Percentiles rank a stretch among this genome's conserved stretches.
These are phyloP conservation scores for Scaptomyza montana DNA, from an alignment of 1,140 invertebrate genomes.

Conservation along the genomic window DNA sequence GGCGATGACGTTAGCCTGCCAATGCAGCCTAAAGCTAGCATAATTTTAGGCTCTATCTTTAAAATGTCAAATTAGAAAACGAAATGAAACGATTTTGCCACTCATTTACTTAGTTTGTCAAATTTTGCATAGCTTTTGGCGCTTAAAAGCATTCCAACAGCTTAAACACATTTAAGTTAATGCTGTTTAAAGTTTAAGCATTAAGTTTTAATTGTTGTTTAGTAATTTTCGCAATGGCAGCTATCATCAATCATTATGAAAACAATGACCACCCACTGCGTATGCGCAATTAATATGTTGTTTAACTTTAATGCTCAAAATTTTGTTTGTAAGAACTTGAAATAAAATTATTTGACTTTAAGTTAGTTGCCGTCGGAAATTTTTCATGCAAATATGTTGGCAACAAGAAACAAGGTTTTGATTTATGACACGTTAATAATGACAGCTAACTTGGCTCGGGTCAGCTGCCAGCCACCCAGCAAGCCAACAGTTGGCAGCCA, in stretches of 20 bases:
- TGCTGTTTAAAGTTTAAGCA: neutral
- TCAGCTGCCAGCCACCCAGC: conserved; percentile 40
- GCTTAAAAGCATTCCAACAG: too few relatives aligned
- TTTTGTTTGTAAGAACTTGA: conserved; percentile 27
- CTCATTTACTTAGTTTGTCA: conserved; percentile 61
- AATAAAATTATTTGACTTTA: conserved; percentile 16
- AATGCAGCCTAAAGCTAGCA: conserved; percentile 32
- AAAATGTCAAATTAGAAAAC: conserved; percentile 50
- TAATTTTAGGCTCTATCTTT: conserved; percentile 18
- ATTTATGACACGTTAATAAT: conserved; percentile 76
- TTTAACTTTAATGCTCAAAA: conserved; percentile 25
- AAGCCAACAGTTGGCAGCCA: conserved; percentile 12
- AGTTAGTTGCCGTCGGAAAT: conserved; percentile 40
- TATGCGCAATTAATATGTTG: conserved; percentile 42
- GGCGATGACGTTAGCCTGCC: conserved; percentile 19
- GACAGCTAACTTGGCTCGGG: conserved; percentile 53
- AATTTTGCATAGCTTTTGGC: conserved; percentile 67
- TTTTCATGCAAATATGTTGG: conserved; percentile 62
- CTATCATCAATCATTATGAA: conserved; percentile 63
- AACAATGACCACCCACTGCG: conserved; percentile 15
- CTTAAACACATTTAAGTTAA: neutral
- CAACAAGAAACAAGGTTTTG: conserved; percentile 69
- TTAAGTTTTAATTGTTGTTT: neutral
- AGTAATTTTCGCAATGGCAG: neutral
- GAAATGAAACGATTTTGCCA: conserved; percentile 42